Percentiles rank a stretch among this genome's conserved stretches.
Evolutionary conservation across 2,888 invertebrate genomes (phyloP).

Genomic region (Trissolcus brochymenae): DNA sequence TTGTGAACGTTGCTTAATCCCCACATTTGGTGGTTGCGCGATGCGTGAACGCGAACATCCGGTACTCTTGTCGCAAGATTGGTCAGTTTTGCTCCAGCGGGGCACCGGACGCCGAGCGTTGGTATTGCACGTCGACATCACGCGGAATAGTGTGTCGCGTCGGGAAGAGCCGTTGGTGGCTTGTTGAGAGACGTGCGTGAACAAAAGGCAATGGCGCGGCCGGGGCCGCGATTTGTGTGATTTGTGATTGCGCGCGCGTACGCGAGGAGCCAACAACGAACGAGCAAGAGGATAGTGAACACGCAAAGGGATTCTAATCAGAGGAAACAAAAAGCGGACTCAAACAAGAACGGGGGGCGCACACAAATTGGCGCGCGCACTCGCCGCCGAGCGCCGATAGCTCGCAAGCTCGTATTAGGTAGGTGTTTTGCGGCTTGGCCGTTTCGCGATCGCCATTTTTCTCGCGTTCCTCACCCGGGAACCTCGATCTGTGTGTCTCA

Average conservation of each 20-base stretch:
- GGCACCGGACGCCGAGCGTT: slow-evolving; percentile 66
- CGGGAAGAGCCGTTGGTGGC: slow-evolving; percentile 56
- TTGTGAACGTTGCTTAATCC: slow-evolving; percentile 2
- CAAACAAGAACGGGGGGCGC: slow-evolving; percentile 23
- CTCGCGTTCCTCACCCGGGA: slow-evolving; percentile 47
- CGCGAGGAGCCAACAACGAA: background rate
- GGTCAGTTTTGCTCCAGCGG: slow-evolving; percentile 68
- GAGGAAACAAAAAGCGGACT: slow-evolving; percentile 37
- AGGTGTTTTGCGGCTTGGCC: slow-evolving; percentile 45
- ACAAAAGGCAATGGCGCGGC: slow-evolving; percentile 37
- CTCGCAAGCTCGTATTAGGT: slow-evolving; percentile 13
- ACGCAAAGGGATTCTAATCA: slow-evolving; percentile 8
- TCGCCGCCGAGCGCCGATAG: slow-evolving; percentile 1
- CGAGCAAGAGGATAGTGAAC: slow-evolving; percentile 2
- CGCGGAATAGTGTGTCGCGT: slow-evolving; percentile 68
- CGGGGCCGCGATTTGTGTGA: slow-evolving; percentile 13
- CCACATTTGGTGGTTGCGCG: slow-evolving; percentile 63
- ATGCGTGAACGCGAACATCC: slow-evolving; percentile 68
- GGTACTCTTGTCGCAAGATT: slow-evolving; percentile 68
- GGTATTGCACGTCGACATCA: slow-evolving; percentile 60
- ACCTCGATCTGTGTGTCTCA: slow-evolving; percentile 47
- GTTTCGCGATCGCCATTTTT: slow-evolving; percentile 48
- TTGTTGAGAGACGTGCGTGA: slow-evolving; percentile 17
- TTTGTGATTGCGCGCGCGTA: background rate
- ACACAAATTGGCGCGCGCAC: slow-evolving; percentile 15